Conservation (phyloP, 2,113 vertebrate species). For the Chaetops frenatus region DNA sequence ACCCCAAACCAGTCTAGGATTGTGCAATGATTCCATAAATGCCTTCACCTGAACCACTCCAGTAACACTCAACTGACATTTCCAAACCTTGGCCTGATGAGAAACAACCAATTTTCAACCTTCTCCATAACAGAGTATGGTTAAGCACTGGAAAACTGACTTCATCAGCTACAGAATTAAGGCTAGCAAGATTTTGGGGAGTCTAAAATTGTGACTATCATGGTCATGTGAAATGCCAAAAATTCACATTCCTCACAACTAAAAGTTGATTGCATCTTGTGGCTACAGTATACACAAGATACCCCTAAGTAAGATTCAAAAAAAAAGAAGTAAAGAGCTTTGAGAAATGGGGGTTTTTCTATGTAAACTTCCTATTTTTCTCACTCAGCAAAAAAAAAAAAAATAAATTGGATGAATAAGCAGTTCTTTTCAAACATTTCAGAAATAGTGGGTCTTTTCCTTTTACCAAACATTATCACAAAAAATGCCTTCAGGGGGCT, state of each 20-base stretch:
- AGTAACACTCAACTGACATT: not conserved
- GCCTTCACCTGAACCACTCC: not conserved
- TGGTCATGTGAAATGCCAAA: rapidly evolving
- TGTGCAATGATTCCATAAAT: not conserved
- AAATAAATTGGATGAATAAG: not conserved
- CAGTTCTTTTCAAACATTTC: not conserved
- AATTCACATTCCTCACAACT: not conserved
- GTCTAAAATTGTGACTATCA: not conserved
- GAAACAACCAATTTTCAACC: not conserved
- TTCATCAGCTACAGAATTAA: not conserved
- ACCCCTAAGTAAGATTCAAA: rapidly evolving
- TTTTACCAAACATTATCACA: not conserved
- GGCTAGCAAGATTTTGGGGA: not conserved
- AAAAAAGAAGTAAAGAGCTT: not conserved
- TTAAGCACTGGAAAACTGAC: not conserved
- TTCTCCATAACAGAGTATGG: not conserved
- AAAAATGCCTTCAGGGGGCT: not conserved
- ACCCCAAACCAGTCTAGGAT: not conserved
- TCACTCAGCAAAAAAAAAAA: not conserved
- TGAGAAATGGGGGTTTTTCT: not conserved
- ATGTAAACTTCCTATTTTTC: not conserved
- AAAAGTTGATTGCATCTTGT: not conserved
- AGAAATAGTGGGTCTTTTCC: not conserved
- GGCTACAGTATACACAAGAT: not conserved
- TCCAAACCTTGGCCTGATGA: not conserved